Conservation (phyloP, 2,888 invertebrate species). For the Tenthredo livida region DNA sequence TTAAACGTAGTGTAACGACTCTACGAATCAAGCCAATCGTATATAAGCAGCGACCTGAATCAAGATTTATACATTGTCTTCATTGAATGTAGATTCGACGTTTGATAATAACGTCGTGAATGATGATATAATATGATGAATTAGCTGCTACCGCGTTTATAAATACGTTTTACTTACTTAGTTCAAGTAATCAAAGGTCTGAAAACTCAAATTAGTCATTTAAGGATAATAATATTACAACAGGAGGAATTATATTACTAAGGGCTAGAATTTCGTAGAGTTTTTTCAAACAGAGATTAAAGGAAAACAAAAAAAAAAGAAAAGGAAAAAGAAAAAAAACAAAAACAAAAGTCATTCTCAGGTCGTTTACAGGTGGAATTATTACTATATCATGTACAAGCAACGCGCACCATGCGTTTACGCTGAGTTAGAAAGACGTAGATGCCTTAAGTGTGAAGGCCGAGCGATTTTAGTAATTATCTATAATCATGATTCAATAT, state of each 20-base stretch:
- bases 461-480: not conserved
- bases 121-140: not conserved
- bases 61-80: not conserved
- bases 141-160: slow-evolving; percentile 29
- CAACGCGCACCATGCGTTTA: not conserved
- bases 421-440: slow-evolving; percentile 5
- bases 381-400: not conserved
- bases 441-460: not conserved
- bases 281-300: slow-evolving; percentile 7
- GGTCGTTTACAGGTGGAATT: slow-evolving; percentile 38
- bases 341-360: slow-evolving; percentile 12
- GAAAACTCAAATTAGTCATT: slow-evolving; percentile 60
- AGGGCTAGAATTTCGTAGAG: slow-evolving; percentile 10
- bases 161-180: slow-evolving; percentile 7
- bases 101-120: not conserved
- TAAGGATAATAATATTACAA: slow-evolving; percentile 5
- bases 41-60: not conserved
- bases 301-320: not conserved
- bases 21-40: not conserved
- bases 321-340: not conserved
- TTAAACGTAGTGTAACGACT: not conserved
- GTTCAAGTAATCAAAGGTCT: slow-evolving; percentile 57
- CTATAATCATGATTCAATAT: not conserved
- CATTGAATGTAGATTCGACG: not conserved
- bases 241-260: not conserved